Evolutionary conservation across 2,113 vertebrate genomes (phyloP), one percentile per base, ranked within the genome.

Genomic region (Euleptes europaea): DNA sequence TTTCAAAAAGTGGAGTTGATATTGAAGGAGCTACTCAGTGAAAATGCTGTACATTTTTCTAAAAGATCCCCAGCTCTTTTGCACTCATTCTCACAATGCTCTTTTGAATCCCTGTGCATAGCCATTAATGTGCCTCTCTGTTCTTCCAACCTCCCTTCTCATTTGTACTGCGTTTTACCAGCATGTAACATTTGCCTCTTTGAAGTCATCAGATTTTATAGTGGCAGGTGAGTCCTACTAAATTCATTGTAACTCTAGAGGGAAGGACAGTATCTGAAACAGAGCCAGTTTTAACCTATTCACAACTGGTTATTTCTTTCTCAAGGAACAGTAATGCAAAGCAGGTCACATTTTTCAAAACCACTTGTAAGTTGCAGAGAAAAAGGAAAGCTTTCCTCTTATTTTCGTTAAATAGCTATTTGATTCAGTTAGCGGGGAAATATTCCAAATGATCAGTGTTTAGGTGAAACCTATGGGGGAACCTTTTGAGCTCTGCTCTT

Each of bases 71-170:
- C 73, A 88, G 88, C 88, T 54, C 90, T 78, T 91, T 83, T 82
- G 60, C 84, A 87, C 66, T 93, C 85, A 84, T 91, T 89, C 84
- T 89, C 69, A 93, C 92, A 91, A 89, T 33, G 17, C 33, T 69
- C 67, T 69, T 7, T 69, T 35, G n/a, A 33, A 11, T 4, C 67
- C 35, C 33, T 31, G 15, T 26, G 31, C 31, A 51, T 42, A n/a
- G 26, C 33, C n/a, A 54, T 38, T 66, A 47, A 60, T 60, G 21
- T 66, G 23, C 26, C 63, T 12, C 63, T 23, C 65, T n/a, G 10
- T 26, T 81, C 28, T 69, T 74, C 40, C 71, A 74, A 28, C 12
- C 47, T 74, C 21, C 19, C 5, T 14, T 28, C 15, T 35, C 44
- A 9, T 81, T 60, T 35, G 42, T 13, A 51, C 44, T 49, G 14